Percentiles rank a stretch among this genome's conserved stretches.
These are phyloP conservation scores for Orthosia incerta DNA, from an alignment of 2,888 invertebrate genomes.

Conservation along the genomic window DNA sequence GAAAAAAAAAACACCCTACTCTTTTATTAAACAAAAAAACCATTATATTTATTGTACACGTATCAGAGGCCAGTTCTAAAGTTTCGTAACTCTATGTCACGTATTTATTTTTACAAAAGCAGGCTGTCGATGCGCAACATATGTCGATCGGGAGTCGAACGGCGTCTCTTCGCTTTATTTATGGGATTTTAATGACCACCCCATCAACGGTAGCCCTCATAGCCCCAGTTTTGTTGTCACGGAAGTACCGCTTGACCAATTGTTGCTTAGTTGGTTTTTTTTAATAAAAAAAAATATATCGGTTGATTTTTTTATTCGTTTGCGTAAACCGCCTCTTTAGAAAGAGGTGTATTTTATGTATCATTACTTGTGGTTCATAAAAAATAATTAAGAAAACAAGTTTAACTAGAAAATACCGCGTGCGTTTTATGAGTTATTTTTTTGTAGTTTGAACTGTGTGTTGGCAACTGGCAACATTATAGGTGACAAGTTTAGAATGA, in stretches of 20 bases:
- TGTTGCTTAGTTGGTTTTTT: conserved; percentile 41
- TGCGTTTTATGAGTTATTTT: background rate
- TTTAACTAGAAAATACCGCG: background rate
- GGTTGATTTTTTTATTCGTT: background rate
- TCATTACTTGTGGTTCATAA: background rate
- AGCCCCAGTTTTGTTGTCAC: conserved; percentile 62
- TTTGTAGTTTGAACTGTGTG: too few species aligned
- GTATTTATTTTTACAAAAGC: conserved; percentile 78
- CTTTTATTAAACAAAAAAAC: background rate
- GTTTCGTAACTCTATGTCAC: conserved; percentile 45
- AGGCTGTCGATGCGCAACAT: conserved; percentile 81
- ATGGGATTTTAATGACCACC: conserved; percentile 87
- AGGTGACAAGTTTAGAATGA: background rate
- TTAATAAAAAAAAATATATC: background rate
- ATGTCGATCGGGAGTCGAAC: conserved; percentile 80
- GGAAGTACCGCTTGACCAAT: conserved; percentile 66
- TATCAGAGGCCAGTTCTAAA: conserved; percentile 42
- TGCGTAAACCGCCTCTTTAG: background rate
- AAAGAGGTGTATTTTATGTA: background rate
- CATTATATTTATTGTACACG: background rate
- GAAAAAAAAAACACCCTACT: background rate
- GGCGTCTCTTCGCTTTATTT: conserved; percentile 81
- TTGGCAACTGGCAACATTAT: background rate
- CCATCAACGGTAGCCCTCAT: conserved; percentile 73
- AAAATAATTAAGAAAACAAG: background rate